phyloP scores from a whole-genome alignment of 2,888 invertebrate species.

The Tipula helvola region DNA sequence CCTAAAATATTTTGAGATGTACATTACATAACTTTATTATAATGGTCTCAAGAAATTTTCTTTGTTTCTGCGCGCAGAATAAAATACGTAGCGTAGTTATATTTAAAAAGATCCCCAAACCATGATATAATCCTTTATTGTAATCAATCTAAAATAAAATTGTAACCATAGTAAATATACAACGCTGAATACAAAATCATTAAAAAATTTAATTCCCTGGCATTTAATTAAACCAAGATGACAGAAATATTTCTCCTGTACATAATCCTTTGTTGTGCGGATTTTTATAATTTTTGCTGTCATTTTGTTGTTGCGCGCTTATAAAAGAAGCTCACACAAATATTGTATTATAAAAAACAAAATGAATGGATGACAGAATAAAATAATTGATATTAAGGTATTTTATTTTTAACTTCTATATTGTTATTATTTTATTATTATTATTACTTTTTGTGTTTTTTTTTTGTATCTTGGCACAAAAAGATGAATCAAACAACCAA shows the following conservation, averaged over 20 bases:
- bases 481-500: neutral
- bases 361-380: neutral
- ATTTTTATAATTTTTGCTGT: neutral
- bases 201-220: neutral
- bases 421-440: neutral
- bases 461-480: neutral
- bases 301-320: neutral
- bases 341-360: neutral
- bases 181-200: neutral
- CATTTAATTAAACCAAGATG: neutral
- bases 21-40: too few relatives aligned
- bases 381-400: neutral
- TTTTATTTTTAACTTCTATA: neutral
- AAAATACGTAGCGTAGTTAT: neutral
- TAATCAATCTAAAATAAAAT: neutral
- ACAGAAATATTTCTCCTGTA: neutral
- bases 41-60: too few relatives aligned
- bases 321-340: neutral
- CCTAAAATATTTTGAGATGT: too few relatives aligned
- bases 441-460: neutral
- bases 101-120: neutral
- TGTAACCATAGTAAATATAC: neutral
- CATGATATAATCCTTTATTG: neutral
- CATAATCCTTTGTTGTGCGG: neutral
- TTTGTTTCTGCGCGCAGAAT: neutral